Percentiles rank a stretch among this genome's conserved stretches.
These are phyloP conservation scores for Gnathochromis pfefferi DNA, from an alignment of 2,113 vertebrate genomes.

Conservation along the genomic window DNA sequence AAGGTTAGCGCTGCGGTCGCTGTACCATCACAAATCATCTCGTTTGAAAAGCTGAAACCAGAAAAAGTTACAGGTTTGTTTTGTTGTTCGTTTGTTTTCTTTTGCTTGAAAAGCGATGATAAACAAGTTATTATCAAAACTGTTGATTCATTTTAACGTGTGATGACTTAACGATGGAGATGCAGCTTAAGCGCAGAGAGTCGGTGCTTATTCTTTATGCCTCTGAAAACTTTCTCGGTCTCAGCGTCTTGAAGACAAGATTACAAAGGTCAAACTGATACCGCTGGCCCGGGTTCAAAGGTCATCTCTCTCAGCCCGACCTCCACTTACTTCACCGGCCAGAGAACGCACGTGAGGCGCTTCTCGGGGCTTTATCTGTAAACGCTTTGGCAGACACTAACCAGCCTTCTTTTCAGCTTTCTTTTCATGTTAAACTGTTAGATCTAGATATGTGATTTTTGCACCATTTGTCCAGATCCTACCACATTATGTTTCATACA, in stretches of 20 bases:
- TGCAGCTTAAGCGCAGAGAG: neutral
- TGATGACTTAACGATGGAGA: neutral
- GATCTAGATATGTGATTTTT: conserved; percentile 40
- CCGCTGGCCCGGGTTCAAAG: neutral
- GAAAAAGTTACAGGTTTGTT: neutral
- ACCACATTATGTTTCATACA: conserved; percentile 43
- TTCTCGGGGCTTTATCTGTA: neutral
- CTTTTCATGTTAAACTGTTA: neutral
- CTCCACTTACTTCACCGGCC: neutral
- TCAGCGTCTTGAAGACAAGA: neutral
- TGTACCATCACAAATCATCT: neutral
- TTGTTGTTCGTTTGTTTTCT: neutral
- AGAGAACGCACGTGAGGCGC: neutral
- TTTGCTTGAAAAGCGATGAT: neutral
- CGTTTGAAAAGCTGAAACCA: neutral
- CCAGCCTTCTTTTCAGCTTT: neutral
- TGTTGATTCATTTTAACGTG: neutral
- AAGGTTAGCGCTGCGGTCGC: neutral
- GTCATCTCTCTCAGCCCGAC: neutral
- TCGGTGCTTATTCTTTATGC: neutral
- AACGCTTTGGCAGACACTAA: conserved; percentile 25
- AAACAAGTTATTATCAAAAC: neutral
- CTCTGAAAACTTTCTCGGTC: neutral
- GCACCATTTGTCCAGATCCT: conserved; percentile 33
- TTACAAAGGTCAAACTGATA: neutral